Conservation (phyloP, 2,113 vertebrate genomes). For the Onychostoma macrolepis region DNA sequence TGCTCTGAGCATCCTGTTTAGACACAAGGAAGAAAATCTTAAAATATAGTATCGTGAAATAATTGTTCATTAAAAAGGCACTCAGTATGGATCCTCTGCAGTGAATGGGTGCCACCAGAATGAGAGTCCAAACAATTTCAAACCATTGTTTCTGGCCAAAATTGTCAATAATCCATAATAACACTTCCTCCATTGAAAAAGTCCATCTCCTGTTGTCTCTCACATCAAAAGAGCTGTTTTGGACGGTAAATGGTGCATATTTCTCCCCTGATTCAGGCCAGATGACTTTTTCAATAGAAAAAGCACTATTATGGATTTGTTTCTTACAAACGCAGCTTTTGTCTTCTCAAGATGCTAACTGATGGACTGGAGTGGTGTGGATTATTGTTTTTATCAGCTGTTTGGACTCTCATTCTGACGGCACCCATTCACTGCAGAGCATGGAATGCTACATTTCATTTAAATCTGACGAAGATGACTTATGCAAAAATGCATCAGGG, state of each 20-base stretch:
- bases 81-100: not conserved
- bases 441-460: not conserved
- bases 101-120: not conserved
- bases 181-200: no score
- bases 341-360: not conserved
- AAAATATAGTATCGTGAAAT: not conserved
- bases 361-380: not conserved
- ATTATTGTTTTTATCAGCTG: not conserved
- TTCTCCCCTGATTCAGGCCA: no score
- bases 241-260: no score
- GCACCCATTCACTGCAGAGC: not conserved
- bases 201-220: no score
- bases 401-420: not conserved
- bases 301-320: no score
- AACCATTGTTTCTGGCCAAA: no score
- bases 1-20: constrained; percentile 90
- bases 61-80: not conserved
- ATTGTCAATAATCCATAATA: no score
- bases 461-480: not conserved
- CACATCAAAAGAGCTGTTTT: no score
- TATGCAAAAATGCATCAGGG: not conserved
- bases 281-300: not conserved
- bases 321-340: no score
- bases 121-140: not conserved
- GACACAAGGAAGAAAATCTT: constrained; percentile 18